phyloP scores from a whole-genome alignment of 2,888 invertebrate species.

The Sarcophaga caerulescens region DNA sequence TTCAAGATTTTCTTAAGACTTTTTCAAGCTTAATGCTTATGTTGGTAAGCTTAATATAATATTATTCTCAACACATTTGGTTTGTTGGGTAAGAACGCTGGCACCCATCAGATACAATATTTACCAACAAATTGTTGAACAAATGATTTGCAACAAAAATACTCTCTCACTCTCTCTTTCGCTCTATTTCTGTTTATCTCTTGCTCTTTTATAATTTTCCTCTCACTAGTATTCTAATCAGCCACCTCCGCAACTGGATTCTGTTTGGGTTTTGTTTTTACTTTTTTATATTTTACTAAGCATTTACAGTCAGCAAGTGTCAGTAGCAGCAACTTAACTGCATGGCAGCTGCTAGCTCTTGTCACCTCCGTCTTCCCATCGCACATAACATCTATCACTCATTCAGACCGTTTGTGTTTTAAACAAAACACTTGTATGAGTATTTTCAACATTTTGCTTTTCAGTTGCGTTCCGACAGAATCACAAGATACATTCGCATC shows the following conservation, averaged over 20 bases:
- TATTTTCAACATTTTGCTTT: constrained; percentile 75
- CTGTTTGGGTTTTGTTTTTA: constrained; percentile 2
- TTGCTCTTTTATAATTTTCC: too few relatives aligned
- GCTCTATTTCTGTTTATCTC: too few relatives aligned
- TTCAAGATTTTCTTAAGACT: too few relatives aligned
- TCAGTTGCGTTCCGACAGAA: constrained; percentile 77
- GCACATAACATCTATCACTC: not conserved
- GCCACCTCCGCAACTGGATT: constrained; percentile 10
- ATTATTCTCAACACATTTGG: too few relatives aligned
- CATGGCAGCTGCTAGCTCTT: not conserved
- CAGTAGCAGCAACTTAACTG: not conserved
- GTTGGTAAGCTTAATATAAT: too few relatives aligned
- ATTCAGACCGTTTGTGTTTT: not conserved
- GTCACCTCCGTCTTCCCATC: not conserved
- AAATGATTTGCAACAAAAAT: constrained; percentile 9
- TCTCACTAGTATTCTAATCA: not conserved
- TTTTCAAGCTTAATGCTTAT: too few relatives aligned
- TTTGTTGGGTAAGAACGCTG: too few relatives aligned
- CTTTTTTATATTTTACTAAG: not conserved
- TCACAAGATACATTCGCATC: constrained; percentile 68
- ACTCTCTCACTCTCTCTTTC: not conserved
- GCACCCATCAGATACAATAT: not conserved
- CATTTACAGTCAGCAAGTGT: not conserved
- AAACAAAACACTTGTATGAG: constrained; percentile 67
- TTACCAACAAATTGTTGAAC: constrained; percentile 1